Conservation (phyloP, 2,888 invertebrate genomes). For the Druceiella hillmani region DNA sequence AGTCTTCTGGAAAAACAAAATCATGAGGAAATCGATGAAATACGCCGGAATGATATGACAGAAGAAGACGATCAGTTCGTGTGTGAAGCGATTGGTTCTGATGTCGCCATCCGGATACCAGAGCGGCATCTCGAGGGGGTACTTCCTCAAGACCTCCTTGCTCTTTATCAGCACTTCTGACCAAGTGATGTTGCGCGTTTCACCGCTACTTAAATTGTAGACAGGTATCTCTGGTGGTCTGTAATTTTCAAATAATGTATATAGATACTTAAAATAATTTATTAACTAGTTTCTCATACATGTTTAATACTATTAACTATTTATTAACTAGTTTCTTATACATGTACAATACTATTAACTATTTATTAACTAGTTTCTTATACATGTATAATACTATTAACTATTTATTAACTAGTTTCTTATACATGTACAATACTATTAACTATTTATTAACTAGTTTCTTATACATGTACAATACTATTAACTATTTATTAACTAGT, state of each 20-base stretch:
- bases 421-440: too few relatives aligned
- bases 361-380: too few relatives aligned
- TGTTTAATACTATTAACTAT: too few relatives aligned
- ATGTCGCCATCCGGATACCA: conserved; percentile 84
- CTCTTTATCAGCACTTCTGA: conserved; percentile 70
- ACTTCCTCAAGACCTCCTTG: conserved; percentile 58
- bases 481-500: too few relatives aligned
- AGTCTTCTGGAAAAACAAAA: conserved; percentile 67
- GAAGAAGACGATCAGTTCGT: conserved; percentile 61
- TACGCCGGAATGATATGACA: conserved; percentile 76
- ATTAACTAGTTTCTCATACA: background rate
- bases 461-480: too few relatives aligned
- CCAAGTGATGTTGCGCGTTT: conserved; percentile 79
- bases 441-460: too few relatives aligned
- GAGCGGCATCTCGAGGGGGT: conserved; percentile 77
- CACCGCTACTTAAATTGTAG: conserved; percentile 85
- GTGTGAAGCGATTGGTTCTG: conserved; percentile 58
- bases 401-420: too few relatives aligned
- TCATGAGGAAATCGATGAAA: conserved; percentile 68
- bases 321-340: too few relatives aligned
- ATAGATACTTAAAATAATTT: background rate
- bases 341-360: too few relatives aligned
- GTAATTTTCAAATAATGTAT: too few relatives aligned
- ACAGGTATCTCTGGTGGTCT: conserved; percentile 67
- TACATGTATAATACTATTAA: too few relatives aligned